phyloP scores from a whole-genome alignment of 2,113 vertebrate species.

The Otocyon megalotis region DNA sequence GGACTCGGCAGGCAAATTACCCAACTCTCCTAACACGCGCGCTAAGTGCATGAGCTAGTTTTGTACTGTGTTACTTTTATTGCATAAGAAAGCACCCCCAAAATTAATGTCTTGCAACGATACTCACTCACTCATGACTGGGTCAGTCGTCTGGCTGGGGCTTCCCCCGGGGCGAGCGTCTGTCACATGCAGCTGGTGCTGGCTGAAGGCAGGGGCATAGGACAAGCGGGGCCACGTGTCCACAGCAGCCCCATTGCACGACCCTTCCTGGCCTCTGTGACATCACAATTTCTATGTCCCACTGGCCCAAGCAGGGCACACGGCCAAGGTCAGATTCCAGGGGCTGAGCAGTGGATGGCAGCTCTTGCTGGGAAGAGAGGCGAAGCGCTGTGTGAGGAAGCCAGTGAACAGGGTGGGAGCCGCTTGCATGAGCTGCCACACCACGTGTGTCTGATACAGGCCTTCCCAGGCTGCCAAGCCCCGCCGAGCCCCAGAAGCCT shows the following conservation, averaged over 20 bases:
- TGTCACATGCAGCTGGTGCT: not conserved
- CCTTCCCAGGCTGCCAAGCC: not conserved
- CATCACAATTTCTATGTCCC: not conserved
- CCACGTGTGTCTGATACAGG: not conserved
- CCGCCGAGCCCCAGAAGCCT: not conserved
- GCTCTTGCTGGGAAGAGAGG: not conserved
- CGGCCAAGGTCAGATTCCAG: not conserved
- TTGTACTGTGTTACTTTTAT: not conserved
- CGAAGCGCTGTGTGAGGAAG: not conserved
- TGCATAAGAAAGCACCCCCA: not conserved
- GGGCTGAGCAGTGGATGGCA: not conserved
- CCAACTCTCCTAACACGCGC: not conserved
- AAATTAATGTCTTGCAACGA: not conserved
- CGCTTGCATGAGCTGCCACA: not conserved
- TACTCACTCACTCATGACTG: not conserved
- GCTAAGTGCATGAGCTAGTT: not conserved
- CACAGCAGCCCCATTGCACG: not conserved
- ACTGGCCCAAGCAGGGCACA: not conserved
- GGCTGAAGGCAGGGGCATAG: not conserved
- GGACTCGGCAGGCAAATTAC: not conserved
- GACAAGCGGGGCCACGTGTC: not conserved
- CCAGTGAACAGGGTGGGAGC: accelerated
- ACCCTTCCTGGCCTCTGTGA: not conserved
- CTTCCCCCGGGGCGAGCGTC: not conserved
- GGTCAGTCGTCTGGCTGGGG: not conserved